Evolutionary conservation across 1,140 invertebrate genomes (phyloP), one percentile per base, ranked within the genome.

Genomic region (Pseudomyrmex flavicornis): DNA sequence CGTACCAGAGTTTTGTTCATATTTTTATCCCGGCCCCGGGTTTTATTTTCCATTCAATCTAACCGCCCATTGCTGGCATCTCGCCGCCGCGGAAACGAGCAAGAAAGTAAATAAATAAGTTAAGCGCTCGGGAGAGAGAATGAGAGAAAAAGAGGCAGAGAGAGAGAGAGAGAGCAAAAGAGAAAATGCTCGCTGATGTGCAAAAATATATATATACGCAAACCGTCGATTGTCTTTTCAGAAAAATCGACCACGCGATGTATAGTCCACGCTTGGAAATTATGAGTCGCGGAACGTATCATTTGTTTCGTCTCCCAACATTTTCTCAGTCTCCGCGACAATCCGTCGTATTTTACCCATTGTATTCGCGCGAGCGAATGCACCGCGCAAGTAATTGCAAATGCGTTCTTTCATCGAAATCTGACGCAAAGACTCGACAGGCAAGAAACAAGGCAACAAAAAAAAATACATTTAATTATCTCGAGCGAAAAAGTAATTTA

Each of bases 81-180:
- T 59, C 15, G 44, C 22, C 54, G 9, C 46, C 13, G 9, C n/a
- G 7, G 66, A 13, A 59, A 17, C 65, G 22, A 59, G 44, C 44
- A 80, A 80, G 54, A 80, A 80, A 44, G 22, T 80, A 80, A 80
- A 80, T 80, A 70, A 80, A 80, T 80, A 80, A 80, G 15, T 80
- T 80, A 48, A 59, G 54, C 54, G 22, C 15, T 46, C 44, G 22
- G 22, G 56, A 3, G 12, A 2, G 20, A 48, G 50, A 79, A 79
- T 35, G 35, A 35, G 5, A 35, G 35, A 35, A 35, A 26, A 3
- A 26, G 26, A 3, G 26, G 3, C 26, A 26, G 26, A 26, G 26
- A 26, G 26, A 26, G 26, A 26, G 26, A 26, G 26, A 3, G 26
- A 3, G 35, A 2, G 17, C 17, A 17, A 17, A 17, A 17, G 10